A percentile compares a stretch with the other conserved stretches of the same genome.
Conservation (phyloP, 2,113 vertebrate genomes). For the Atlantisia rogersi region DNA sequence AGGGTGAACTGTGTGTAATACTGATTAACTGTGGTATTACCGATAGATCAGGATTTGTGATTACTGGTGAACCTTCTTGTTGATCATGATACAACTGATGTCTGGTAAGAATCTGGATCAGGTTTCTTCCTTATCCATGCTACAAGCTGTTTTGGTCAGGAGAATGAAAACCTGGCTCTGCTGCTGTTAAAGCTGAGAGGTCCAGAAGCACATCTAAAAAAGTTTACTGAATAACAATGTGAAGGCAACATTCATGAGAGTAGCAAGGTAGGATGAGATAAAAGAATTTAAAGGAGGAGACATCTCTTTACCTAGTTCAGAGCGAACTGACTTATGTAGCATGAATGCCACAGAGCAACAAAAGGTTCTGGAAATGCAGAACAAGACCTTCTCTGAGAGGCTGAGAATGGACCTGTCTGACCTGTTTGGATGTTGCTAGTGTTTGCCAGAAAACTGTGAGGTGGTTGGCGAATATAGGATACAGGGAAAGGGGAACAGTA, state of each 20-base stretch:
- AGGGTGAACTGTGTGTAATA: fast-evolving
- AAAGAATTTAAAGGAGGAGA: not conserved
- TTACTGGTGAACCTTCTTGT: not conserved
- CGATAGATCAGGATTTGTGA: not conserved
- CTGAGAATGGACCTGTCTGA: too few relatives aligned
- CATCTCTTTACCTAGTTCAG: not conserved
- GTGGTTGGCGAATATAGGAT: not conserved
- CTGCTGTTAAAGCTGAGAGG: not conserved
- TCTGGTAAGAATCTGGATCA: not conserved
- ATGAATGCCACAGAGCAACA: not conserved
- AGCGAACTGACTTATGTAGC: not conserved
- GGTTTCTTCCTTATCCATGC: not conserved
- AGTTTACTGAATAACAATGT: not conserved
- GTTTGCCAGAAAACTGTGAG: not conserved
- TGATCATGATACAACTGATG: not conserved
- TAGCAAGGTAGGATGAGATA: not conserved
- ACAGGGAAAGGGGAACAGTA: not conserved
- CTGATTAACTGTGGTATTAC: not conserved
- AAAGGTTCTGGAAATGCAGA: not conserved
- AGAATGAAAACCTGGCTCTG: not conserved
- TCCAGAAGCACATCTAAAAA: not conserved
- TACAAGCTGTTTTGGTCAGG: not conserved
- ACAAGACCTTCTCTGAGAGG: not conserved
- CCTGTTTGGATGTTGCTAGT: not conserved
- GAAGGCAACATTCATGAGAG: not conserved